Base-by-base conservation (phyloP, 1,140 invertebrate genomes). In the Laupala kohalensis region DNA sequence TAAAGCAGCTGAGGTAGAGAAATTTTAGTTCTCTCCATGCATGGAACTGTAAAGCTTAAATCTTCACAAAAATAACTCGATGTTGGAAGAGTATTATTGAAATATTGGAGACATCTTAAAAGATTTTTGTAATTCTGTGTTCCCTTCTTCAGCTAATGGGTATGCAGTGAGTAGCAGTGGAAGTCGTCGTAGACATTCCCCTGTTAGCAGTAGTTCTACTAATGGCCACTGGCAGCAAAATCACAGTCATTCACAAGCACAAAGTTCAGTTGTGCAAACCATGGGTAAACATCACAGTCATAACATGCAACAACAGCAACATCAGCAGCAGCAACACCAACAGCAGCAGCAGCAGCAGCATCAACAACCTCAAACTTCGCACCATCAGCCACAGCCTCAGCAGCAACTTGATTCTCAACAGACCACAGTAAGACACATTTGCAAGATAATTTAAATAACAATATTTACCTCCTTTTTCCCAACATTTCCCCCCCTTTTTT, bases 211-310 rank as follows among this genome's bases (percentile, higher is more conserved):
- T 24, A 70, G 25, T 6, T 75, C 6, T 80, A 81, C 25, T 83
- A 83, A 79, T 81, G 83, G 68, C 83, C 82, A 85, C 66, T 79
- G 86, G 73, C 84, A 86, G 73, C 80, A 82, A 67, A 83, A 84
- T 72, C 76, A 80, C 53, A 80, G 80, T 75, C 80, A 83, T 70
- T 80, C 79, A 72, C 82, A 81, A 78, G 76, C 72, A 78, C 75
- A 70, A 25, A 64, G 53, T 64, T 70, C 69, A 4, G 69, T 70
- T 15, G 69, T 64, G 19, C 69, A 63, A 23, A 19, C 25, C 5
- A 70, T 37, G 2, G 67, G 69, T 5, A 70, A 70, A 29, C 69
- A 53, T 66, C 27, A 64, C 77, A 72, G 69, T 63, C 68, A 72
- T n/a, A 67, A 72, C 28, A 77, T 78, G 69, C 79, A 81, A 70